These are phyloP conservation scores for Gorsachius goisagi DNA, from an alignment of 2,113 vertebrate species.

Conservation along the genomic window DNA sequence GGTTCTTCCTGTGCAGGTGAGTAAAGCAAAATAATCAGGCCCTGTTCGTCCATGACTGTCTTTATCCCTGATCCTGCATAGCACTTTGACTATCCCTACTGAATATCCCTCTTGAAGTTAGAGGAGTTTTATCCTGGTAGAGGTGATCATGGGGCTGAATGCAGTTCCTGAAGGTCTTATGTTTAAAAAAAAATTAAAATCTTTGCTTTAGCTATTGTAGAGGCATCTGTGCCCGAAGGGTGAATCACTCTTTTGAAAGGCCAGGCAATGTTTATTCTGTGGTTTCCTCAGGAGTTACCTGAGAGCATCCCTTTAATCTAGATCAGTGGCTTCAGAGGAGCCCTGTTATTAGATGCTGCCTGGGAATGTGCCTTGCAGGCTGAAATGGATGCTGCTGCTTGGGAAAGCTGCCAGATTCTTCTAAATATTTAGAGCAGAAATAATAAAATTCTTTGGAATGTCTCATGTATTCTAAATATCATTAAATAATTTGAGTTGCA, in stretches of 20 bases:
- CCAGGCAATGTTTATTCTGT: neutral
- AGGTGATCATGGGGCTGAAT: neutral
- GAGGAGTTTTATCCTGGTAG: neutral
- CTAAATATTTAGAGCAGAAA: neutral
- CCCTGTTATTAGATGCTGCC: neutral
- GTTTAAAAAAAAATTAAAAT: neutral
- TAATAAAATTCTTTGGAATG: neutral
- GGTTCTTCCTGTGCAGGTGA: neutral
- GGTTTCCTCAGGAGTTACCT: neutral
- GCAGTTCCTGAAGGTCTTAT: neutral
- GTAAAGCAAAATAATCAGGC: neutral
- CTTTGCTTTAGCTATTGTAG: neutral
- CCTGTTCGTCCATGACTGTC: neutral
- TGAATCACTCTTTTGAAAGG: neutral
- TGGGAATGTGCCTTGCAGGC: neutral
- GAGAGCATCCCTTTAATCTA: neutral
- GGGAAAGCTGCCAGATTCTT: neutral
- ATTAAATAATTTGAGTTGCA: neutral
- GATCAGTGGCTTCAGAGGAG: neutral
- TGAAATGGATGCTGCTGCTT: constrained; percentile 3
- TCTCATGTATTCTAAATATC: neutral
- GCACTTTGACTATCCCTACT: neutral
- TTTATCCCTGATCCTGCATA: neutral
- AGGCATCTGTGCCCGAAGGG: neutral
- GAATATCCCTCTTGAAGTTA: neutral